Base-by-base conservation (phyloP, 2,888 invertebrate genomes). In the Marasmarcha lunaedactyla region DNA sequence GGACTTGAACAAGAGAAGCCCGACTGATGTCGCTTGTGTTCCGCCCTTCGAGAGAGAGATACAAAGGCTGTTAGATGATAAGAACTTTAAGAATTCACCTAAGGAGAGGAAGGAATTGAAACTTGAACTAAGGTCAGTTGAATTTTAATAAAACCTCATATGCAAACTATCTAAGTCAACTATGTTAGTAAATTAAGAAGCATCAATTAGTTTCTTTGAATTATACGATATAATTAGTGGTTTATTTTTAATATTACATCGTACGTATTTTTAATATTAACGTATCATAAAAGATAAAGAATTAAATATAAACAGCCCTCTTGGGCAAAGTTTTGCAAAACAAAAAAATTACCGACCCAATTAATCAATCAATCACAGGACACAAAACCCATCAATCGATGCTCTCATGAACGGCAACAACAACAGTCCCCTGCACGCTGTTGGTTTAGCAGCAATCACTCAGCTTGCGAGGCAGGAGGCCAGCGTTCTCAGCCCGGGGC, bases 41-140 rank as follows among this genome's bases (percentile, higher is more conserved):
- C 88, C 88, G 39, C 91, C 92, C 14, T 92, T 92, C 62, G 92
- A 92, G 74, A 86, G 90, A 57, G 92, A 92, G 67, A 89, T 93
- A 51, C 91, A 92, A 68, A 88, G 91, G 66, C 85, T 92, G 52
- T 81, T 92, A 47, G 91, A 91, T 54, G 91, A 91, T 58, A 89
- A 89, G 63, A 88, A 87, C 67, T 64, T 88, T 43, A 74, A 87
- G 43, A 86, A 85, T 54, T 85, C 88, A 37, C 84, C 86, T 15
- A 88, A 88, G 62, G 88, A 88, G 50, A 67, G 87, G 44, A 86
- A 85, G 50, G 87, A 88, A 50, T 74, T 87, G 54, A 87, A 86
- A 57, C 84, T 88, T 50, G 88, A 89, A 65, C 58, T 83, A 36
- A 68, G 81, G 81, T 81, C 45, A 54, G 52, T 15, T 1, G 20